A percentile compares a stretch with the other conserved stretches of the same genome.
phyloP scores from a whole-genome alignment of 2,888 invertebrate genomes.

The Apamea monoglypha region DNA sequence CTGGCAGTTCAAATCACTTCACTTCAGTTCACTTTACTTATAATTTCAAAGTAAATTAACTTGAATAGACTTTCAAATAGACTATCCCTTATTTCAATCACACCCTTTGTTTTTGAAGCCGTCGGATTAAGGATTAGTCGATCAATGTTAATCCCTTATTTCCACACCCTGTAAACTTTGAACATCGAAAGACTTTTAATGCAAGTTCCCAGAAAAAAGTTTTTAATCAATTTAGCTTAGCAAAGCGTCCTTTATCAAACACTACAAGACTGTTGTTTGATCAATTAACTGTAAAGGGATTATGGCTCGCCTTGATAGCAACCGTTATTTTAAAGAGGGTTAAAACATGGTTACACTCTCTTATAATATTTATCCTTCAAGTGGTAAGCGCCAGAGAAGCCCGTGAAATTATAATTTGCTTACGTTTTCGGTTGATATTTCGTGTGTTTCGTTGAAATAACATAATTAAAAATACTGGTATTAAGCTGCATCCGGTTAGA shows the following conservation, averaged over 20 bases:
- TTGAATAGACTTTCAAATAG: neutral
- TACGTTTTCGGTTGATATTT: neutral
- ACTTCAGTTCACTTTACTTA: neutral
- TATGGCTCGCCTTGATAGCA: neutral
- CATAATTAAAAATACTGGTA: too few relatives aligned
- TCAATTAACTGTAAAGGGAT: conserved; percentile 35
- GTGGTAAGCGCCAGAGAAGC: neutral
- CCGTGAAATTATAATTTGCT: neutral
- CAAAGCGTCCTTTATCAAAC: conserved; percentile 17
- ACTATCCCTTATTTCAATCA: neutral
- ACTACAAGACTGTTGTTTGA: conserved; percentile 15
- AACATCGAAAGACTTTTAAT: neutral
- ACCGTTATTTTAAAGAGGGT: neutral
- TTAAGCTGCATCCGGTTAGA: too few relatives aligned
- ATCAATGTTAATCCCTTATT: conserved; percentile 19
- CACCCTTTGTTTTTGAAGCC: neutral
- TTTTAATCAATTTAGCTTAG: conserved; percentile 43
- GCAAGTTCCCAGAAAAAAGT: neutral
- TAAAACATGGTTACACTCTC: neutral
- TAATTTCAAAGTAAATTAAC: neutral
- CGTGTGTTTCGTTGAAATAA: neutral
- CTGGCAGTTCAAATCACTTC: neutral
- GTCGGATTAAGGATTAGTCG: neutral
- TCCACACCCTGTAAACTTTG: conserved; percentile 1
- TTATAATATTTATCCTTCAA: neutral